Conservation (phyloP, 2,888 invertebrate genomes). For the Phortica okadai region DNA sequence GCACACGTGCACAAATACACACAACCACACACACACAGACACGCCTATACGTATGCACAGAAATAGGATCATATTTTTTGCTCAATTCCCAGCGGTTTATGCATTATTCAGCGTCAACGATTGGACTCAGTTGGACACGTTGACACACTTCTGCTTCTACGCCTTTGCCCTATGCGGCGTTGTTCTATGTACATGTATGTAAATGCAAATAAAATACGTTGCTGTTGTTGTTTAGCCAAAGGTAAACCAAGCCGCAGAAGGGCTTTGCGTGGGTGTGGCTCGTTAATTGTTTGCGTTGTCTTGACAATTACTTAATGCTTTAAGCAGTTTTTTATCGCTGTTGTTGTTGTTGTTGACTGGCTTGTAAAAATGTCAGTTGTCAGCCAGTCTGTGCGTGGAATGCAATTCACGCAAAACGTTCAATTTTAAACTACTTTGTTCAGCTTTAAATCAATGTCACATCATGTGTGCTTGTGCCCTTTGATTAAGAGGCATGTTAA, state of each 20-base stretch:
- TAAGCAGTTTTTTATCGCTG: neutral
- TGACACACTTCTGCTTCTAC: conserved; percentile 28
- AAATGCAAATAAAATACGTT: neutral
- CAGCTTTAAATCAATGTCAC: neutral
- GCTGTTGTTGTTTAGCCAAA: neutral
- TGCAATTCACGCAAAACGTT: neutral
- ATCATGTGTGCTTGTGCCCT: neutral
- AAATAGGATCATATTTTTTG: neutral
- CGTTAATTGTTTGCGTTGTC: conserved; percentile 26
- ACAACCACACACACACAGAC: neutral
- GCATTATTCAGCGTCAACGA: conserved; percentile 42
- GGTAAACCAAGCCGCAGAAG: neutral
- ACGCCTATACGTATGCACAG: conserved; percentile 5
- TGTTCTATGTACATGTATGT: neutral
- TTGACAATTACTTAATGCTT: conserved; percentile 23
- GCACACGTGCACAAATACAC: neutral
- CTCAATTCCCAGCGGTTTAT: conserved; percentile 37
- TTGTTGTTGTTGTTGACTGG: neutral
- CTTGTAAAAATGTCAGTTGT: conserved; percentile 13
- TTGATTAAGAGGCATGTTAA: neutral
- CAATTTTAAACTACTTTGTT: neutral
- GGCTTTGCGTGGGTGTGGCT: conserved; percentile 9
- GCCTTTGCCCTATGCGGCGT: neutral
- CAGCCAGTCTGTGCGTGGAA: neutral
- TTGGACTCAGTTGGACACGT: conserved; percentile 23